Evolutionary conservation across 2,797 vertebrate species (phyloP), one percentile per base, ranked within the genome.

Genomic region (Lagorchestes hirsutus): DNA sequence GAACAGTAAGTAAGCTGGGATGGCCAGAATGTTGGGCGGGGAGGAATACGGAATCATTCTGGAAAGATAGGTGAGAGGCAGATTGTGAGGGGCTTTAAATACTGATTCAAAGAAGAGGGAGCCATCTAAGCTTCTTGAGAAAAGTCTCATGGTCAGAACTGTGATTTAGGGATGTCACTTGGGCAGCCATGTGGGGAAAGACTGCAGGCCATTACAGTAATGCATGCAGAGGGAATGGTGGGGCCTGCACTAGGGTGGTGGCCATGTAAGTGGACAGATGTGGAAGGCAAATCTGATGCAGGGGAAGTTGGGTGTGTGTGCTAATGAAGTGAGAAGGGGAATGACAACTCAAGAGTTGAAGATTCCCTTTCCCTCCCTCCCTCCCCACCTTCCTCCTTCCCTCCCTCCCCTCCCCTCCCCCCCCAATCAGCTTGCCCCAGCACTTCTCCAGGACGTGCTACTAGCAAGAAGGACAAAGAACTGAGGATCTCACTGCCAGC

Each of bases 281-380:
- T 46, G 74, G 74, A 82, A 82, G 74, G 40, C 18, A 9, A 82
- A 82, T 82, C 74, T 82, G 22, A 24, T 82, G 46, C 74, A 82
- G n/a, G 74, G 74, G 74, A 82, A 82, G 40, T 46, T 82, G 74
- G 74, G 74, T 82, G 74, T 82, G 74, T 82, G 62, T 67, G 74
- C 74, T 82, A 74, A 74, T 74, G n/a, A 74, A 74, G 67, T 74
- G 67, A 74, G 67, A 74, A 74, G 67, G 67, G 67, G 67, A 74
- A 40, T 74, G 67, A 40, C 67, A 74, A 40, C 67, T 74, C 67
- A 74, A 74, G 67, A 74, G 67, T 74, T 74, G 67, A 74, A 74
- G 67, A 74, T 74, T 74, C 67, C 67, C 67, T 74, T 74, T 74
- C 67, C 67, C 67, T 74, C 67, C 67, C 34, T 74, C 67, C 67